A percentile compares a stretch with the other conserved stretches of the same genome.
phyloP scores from a whole-genome alignment of 1,140 invertebrate species.

The Limonius californicus region DNA sequence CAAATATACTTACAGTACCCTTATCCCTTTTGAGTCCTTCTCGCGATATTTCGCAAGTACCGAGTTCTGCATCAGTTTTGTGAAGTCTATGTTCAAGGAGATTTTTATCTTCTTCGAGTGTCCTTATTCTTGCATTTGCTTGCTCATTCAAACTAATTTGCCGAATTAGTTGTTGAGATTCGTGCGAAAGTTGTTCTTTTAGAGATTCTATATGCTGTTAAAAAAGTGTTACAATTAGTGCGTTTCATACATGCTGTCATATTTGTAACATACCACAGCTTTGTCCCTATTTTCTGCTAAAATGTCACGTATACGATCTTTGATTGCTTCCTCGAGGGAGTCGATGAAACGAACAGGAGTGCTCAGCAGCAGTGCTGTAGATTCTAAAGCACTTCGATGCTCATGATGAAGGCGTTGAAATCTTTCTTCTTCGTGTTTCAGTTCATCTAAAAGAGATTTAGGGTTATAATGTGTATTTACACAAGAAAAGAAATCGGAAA shows the following conservation, averaged over 20 bases:
- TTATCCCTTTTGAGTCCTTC: conserved; percentile 68
- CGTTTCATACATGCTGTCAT: background rate
- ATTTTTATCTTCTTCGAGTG: conserved; percentile 66
- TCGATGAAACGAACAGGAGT: conserved; percentile 67
- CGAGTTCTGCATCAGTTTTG: conserved; percentile 69
- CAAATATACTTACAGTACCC: conserved; percentile 50
- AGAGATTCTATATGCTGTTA: conserved; percentile 69
- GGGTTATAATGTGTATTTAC: background rate
- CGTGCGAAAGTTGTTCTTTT: conserved; percentile 62
- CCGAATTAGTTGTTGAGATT: conserved; percentile 59
- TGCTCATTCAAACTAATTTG: conserved; percentile 62
- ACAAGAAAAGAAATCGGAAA: too few species aligned
- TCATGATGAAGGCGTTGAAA: conserved; percentile 61
- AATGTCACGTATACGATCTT: conserved; percentile 71
- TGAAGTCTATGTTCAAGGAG: conserved; percentile 63
- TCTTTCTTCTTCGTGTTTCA: conserved; percentile 66
- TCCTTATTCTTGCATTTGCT: conserved; percentile 57
- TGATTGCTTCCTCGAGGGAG: conserved; percentile 68
- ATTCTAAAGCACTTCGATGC: conserved; percentile 61
- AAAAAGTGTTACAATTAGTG: background rate
- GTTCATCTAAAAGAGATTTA: conserved; percentile 57
- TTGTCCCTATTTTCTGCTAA: conserved; percentile 72
- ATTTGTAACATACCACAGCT: conserved; percentile 55
- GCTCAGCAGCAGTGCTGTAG: conserved; percentile 63
- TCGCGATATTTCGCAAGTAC: conserved; percentile 57